Conservation (phyloP, 2,797 vertebrate genomes). For the Paedocypris micromegethes region DNA sequence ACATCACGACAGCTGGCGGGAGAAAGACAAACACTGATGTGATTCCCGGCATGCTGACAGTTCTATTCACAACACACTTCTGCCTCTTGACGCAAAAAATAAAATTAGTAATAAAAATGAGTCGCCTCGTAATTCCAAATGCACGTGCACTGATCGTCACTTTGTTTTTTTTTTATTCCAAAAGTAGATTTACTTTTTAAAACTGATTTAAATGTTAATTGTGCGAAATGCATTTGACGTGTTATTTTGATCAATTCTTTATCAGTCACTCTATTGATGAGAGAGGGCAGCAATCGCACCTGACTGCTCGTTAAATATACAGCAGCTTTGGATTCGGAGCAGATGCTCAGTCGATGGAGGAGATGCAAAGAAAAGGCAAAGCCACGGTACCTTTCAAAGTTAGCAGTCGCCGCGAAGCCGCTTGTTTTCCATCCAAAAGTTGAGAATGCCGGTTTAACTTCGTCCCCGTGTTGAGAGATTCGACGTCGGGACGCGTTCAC, state of each 20-base stretch:
- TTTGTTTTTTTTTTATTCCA: background rate
- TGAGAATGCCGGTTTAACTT: conserved; percentile 55
- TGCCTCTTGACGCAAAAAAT: conserved; percentile 18
- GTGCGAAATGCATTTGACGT: too few species aligned
- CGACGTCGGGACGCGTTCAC: conserved; percentile 39
- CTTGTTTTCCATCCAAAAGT: conserved; percentile 77
- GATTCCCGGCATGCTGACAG: conserved; percentile 8
- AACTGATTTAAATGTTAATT: too few species aligned
- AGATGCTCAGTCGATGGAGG: conserved; percentile 34
- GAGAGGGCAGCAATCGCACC: conserved; percentile 3
- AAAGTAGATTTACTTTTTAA: too few species aligned
- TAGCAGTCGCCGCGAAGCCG: conserved; percentile 63
- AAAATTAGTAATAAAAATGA: background rate
- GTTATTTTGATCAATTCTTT: conserved; percentile 17
- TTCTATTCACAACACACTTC: conserved; percentile 13
- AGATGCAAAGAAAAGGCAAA: conserved; percentile 12
- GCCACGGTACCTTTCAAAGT: conserved; percentile 68
- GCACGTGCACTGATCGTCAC: too few species aligned
- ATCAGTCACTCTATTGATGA: conserved; percentile 23
- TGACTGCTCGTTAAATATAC: conserved; percentile 32
- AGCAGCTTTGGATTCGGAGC: conserved; percentile 25
- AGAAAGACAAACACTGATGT: background rate
- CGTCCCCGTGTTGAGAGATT: conserved; percentile 51
- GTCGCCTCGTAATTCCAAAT: too few species aligned
- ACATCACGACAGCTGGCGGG: background rate